phyloP scores from a whole-genome alignment of 2,888 invertebrate genomes.

The Yponomeuta plumbellus region DNA sequence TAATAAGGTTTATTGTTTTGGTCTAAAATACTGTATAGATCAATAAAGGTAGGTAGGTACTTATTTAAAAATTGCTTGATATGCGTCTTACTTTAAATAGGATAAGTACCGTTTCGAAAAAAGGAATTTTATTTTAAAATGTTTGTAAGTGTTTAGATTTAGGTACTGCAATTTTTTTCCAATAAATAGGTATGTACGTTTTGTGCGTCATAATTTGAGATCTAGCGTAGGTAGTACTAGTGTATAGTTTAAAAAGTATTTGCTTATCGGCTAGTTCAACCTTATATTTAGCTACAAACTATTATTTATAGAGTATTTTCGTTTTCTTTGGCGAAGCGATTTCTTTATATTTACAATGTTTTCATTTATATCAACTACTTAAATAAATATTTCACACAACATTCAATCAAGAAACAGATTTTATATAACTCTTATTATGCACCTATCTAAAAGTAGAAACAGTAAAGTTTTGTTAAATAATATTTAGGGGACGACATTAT shows the following conservation, averaged over 20 bases:
- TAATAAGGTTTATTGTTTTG: background rate
- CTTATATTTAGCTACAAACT: conserved; percentile 24
- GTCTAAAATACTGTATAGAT: too few species aligned
- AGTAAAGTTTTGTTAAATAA: too few species aligned
- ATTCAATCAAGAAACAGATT: background rate
- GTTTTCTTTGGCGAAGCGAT: conserved; percentile 58
- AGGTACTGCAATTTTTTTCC: too few species aligned
- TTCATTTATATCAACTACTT: conserved; percentile 19
- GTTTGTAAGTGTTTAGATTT: too few species aligned
- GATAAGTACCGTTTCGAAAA: too few species aligned
- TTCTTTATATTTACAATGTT: conserved; percentile 49
- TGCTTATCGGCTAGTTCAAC: background rate
- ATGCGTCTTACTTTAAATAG: background rate
- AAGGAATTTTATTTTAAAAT: too few species aligned
- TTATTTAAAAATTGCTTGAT: background rate
- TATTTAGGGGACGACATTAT: too few species aligned
- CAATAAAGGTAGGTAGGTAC: too few species aligned
- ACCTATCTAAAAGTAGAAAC: background rate
- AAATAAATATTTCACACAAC: conserved; percentile 8
- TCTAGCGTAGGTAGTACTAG: conserved; percentile 29
- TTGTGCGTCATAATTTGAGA: conserved; percentile 24
- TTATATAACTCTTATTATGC: background rate
- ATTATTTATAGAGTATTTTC: conserved; percentile 49
- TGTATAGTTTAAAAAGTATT: conserved; percentile 2
- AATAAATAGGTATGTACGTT: background rate